Base-by-base conservation (phyloP, 2,113 vertebrate genomes). In the Noctilio leporinus region DNA sequence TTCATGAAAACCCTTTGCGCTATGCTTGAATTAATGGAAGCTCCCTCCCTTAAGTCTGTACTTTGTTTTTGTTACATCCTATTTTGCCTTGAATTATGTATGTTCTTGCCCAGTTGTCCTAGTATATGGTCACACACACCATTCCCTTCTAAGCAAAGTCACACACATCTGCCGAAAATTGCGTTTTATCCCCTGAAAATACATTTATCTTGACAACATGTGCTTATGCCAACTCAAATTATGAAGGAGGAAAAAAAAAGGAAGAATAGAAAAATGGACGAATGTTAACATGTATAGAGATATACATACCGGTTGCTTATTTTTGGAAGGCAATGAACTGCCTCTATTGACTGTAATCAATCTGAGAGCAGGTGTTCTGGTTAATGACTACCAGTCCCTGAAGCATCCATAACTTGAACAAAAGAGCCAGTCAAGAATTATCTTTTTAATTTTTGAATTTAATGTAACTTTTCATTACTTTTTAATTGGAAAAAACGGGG, bases 261-360 rank as follows among this genome's bases (percentile, higher is more conserved):
- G 57, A n/a, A 84, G 53, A 81, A 24, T 20, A 69, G 33, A 62
- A 40, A 62, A 95, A 35, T 8, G 4, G 19, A 14, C 51, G 9
- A 67, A 53, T 49, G 4, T 84, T 78, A 88, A 69, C 73, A 77
- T 67, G 59, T 51, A 45, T 85, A 30, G 59, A 73, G 33, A 53
- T 64, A 77, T 28, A 43, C 90, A 77, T 65, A 93, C 35, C 11
- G 3, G 17, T 53, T 85, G 22, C 22, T 84, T 53, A 64, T 86
- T 73, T 78, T 35, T 47, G 45, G 22, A 92, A 72, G 88, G n/a
- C 4, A 47, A 22, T 43, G n/a, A 57, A 75, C 76, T 45, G 24
- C 22, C 12, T 45, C 35, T 59, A 9, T 40, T 43, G 10, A 33
- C 11, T 43, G 2, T 40, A 65, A 83, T 24, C 33, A 83, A 30